Base-by-base conservation (phyloP, 2,113 vertebrate genomes). In the Platycercus adscitus region DNA sequence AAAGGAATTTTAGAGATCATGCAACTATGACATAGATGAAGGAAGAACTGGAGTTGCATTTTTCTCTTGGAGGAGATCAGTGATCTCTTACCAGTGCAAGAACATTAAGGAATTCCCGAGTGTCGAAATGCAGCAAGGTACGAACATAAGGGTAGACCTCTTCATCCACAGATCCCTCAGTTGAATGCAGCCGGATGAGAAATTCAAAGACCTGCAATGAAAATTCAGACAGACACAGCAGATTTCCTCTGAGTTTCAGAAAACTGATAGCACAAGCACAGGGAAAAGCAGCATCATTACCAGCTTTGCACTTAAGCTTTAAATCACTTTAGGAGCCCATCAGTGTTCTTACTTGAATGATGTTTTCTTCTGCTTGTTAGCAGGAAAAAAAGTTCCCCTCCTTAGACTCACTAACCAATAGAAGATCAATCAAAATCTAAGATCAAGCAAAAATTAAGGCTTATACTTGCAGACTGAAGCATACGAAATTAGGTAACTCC, bases 51-150 rank as follows among this genome's bases (percentile, higher is more conserved):
- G 23, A 4, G 1, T 1, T 52, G 37, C 13, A 29, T 29, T 63
- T 24, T 39, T 12, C 50, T 24, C 31, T 43, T 50, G 53, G 56
- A 33, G 33, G 65, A 80, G 10, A 29, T 24, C 5, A 66, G 25
- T 10, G 7, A 13, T 16, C 17, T 88, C 99, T 98, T 97, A 99
- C 99, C 99, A 99, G 98, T 13, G 99, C 99, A 29, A 99, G 98
- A 37, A 99, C 99, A 10, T 99, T 99, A 66, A 99, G 99, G 96
- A 99, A 99, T 72, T 99, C 99, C 46, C 99, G 98, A 0, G 99
- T 99, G 95, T 99, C 99, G 2, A 99, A 99, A 97, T 99, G 99
- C 50, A 99, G 98, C 70, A 99, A 98, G 10, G 99, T 99, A 6
- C 98, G 98, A 29, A 99, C 92, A 5, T 98, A 98, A 2, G 99